Percentiles rank a stretch among this genome's conserved stretches.
Conservation (phyloP, 2,888 invertebrate species). For the Stenoptilia bipunctidactyla region DNA sequence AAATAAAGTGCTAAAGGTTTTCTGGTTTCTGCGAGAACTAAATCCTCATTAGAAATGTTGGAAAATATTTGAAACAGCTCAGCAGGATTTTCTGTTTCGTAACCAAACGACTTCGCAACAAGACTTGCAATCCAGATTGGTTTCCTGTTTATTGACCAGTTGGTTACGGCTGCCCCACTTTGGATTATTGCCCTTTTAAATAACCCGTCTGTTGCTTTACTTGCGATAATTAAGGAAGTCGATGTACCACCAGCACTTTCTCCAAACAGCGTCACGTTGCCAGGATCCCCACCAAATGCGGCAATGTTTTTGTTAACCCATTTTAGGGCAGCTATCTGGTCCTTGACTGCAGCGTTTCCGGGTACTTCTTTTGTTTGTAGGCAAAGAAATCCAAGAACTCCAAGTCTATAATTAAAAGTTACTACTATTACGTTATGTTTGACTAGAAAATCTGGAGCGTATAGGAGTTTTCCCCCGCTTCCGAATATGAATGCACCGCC, state of each 20-base stretch:
- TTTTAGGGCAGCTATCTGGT: conserved; percentile 52
- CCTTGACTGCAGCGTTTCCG: conserved; percentile 55
- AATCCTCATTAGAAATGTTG: conserved; percentile 27
- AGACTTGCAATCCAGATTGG: conserved; percentile 44
- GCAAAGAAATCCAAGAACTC: conserved; percentile 48
- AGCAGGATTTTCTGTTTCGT: conserved; percentile 37
- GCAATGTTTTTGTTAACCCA: conserved; percentile 57
- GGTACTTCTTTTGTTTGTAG: conserved; percentile 53
- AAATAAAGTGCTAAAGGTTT: conserved; percentile 42
- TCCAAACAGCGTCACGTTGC: conserved; percentile 55
- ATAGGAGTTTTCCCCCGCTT: conserved; percentile 45
- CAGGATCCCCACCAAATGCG: conserved; percentile 53
- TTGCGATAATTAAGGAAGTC: conserved; percentile 35
- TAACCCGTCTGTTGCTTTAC: conserved; percentile 36
- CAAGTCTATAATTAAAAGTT: conserved; percentile 55
- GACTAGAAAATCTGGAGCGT: conserved; percentile 47
- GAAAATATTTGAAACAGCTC: conserved; percentile 43
- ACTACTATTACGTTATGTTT: conserved; percentile 47
- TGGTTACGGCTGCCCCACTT: conserved; percentile 45
- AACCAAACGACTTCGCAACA: conserved; percentile 40
- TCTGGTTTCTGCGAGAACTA: conserved; percentile 28
- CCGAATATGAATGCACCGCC: conserved; percentile 53
- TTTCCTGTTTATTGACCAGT: conserved; percentile 48
- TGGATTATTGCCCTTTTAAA: conserved; percentile 50
- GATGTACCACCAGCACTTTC: conserved; percentile 56